Evolutionary conservation across 2,888 invertebrate species (phyloP).

Genomic region (Dysmachus trigonus): DNA sequence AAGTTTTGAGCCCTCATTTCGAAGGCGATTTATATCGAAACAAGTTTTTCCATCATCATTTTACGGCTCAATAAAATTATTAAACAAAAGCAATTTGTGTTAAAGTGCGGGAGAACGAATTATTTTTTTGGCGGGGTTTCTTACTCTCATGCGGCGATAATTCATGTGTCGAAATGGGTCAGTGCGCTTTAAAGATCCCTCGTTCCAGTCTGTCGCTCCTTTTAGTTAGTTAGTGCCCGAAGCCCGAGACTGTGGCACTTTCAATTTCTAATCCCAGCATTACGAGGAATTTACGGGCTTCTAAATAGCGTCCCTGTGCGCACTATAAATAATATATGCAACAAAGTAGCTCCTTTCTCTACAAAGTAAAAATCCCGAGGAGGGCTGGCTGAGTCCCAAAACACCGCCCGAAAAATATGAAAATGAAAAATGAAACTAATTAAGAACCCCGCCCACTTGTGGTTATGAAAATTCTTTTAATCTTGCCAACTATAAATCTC

Average conservation of each 20-base stretch:
- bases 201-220: not conserved
- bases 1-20: not conserved
- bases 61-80: slow-evolving; percentile 20
- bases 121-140: not conserved
- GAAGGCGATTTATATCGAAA: not conserved
- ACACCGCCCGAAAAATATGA: not conserved
- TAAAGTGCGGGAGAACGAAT: slow-evolving; percentile 1
- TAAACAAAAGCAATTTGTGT: slow-evolving; percentile 9
- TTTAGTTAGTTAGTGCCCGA: not conserved
- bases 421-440: slow-evolving; percentile 22
- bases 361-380: not conserved
- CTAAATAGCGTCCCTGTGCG: slow-evolving; percentile 9
- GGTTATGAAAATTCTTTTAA: not conserved
- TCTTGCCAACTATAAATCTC: not conserved
- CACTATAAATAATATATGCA: slow-evolving; percentile 24
- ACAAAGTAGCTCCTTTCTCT: not conserved
- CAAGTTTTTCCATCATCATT: not conserved
- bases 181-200: not conserved
- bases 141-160: slow-evolving; percentile 2
- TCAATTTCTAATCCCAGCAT: slow-evolving; percentile 25
- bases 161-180: slow-evolving; percentile 18
- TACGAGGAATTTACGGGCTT: slow-evolving; percentile 14
- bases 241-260: not conserved
- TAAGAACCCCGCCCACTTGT: slow-evolving; percentile 9
- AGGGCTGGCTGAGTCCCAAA: not conserved